These are phyloP conservation scores for Arctia plantaginis DNA, from an alignment of 2,888 invertebrate species.

Conservation along the genomic window DNA sequence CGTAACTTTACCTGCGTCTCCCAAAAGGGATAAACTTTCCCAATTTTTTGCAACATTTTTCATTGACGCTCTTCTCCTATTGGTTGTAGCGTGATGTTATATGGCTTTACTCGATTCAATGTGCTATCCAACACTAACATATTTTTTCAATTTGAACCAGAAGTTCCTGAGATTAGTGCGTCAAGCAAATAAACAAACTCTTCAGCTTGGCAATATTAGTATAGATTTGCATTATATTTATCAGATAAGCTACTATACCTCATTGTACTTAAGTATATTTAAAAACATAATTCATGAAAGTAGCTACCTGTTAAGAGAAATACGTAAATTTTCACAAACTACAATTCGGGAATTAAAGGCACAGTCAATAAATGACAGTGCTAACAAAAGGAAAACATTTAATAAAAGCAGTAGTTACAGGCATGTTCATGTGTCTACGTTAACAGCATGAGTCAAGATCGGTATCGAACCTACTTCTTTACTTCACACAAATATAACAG, in stretches of 20 bases:
- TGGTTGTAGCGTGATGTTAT: not conserved
- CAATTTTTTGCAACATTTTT: not conserved
- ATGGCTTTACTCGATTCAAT: not conserved
- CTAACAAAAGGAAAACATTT: slow-evolving; percentile 49
- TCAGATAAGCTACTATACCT: not conserved
- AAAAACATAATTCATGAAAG: not conserved
- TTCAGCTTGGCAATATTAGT: not conserved
- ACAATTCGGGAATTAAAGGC: slow-evolving; percentile 44
- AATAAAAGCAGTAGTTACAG: slow-evolving; percentile 70
- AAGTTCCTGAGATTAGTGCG: not conserved
- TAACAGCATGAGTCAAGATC: slow-evolving; percentile 69
- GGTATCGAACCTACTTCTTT: slow-evolving; percentile 69
- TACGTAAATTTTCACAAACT: not conserved
- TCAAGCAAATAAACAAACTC: not conserved
- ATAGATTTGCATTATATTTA: not conserved
- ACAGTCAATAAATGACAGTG: slow-evolving; percentile 48
- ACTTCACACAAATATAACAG: slow-evolving; percentile 51
- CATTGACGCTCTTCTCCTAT: not conserved
- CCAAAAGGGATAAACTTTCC: no score
- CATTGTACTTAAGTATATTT: not conserved
- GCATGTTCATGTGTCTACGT: slow-evolving; percentile 67
- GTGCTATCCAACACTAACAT: no score
- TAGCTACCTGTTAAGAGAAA: not conserved
- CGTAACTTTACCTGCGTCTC: no score
- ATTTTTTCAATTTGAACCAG: not conserved